Base-by-base conservation (phyloP, 1,140 invertebrate genomes). In the Calycopis cecrops region DNA sequence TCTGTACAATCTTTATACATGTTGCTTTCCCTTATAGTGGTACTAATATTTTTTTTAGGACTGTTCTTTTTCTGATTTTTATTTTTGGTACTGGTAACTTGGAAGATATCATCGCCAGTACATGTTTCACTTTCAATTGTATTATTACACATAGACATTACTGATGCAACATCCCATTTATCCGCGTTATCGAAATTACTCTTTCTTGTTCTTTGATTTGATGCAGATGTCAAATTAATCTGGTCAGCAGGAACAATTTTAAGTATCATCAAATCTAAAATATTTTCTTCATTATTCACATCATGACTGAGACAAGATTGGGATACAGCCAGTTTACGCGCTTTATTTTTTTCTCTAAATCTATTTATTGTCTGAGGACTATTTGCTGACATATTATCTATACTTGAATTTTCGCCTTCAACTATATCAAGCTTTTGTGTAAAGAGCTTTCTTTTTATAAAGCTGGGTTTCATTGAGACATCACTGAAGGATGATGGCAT, bases 81-180 rank as follows among this genome's bases (percentile, higher is more conserved):
- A 35, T 55, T 63, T 14, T 64, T 55, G 12, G 10, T 49, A 51
- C 60, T 59, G 35, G 62, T 44, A 49, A 37, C 21, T 52, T 57
- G 59, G 59, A 80, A 80, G 71, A 78, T 79, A 65, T 85, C 82
- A 48, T 85, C 82, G 74, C 83, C 82, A 28, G 79, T 83, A 53
- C 60, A 83, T 34, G 79, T 83, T 28, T 83, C 79, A 65, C 82
- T 85, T 6, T 65, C 50, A 57, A 74, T 68, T 47, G 67, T 67
- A 55, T 65, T 63, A 35, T 79, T 70, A 40, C 71, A 71, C 37
- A 55, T 66, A n/a, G 79, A 71, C 53, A 84, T 69, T 37, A 79
- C 57, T 42, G 74, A 74, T 16, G 66, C 67, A 9, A 84, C 62
- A 69, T 86, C 82, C 77, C 74, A 81, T 56, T 74, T 83, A 12